Percentiles rank a stretch among this genome's conserved stretches.
These are phyloP conservation scores for Altica lythri DNA, from an alignment of 2,888 invertebrate species.

Conservation along the genomic window DNA sequence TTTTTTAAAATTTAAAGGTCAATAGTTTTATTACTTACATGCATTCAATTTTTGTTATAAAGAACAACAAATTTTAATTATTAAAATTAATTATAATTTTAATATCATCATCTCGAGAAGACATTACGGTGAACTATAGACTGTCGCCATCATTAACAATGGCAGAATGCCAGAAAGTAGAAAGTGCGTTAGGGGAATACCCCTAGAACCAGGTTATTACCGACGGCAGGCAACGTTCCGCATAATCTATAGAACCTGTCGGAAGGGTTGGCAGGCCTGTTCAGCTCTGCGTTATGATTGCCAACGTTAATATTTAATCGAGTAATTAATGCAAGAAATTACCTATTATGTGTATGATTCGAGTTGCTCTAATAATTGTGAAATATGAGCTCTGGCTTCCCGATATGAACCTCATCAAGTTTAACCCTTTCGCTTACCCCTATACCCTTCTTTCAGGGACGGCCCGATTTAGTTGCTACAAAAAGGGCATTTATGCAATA, in stretches of 20 bases:
- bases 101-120: background rate
- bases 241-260: slow-evolving; percentile 58
- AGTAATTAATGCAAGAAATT: slow-evolving; percentile 62
- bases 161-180: slow-evolving; percentile 31
- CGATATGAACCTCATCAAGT: slow-evolving; percentile 30
- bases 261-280: slow-evolving; percentile 52
- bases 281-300: slow-evolving; percentile 59
- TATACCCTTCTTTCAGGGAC: slow-evolving; percentile 15
- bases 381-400: slow-evolving; percentile 52
- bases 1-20: background rate
- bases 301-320: slow-evolving; percentile 60
- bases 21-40: background rate
- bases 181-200: slow-evolving; percentile 53
- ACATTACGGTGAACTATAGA: background rate
- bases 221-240: slow-evolving; percentile 41
- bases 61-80: background rate
- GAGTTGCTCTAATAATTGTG: slow-evolving; percentile 59
- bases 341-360: slow-evolving; percentile 61
- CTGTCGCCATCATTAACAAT: slow-evolving; percentile 1
- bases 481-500: no score
- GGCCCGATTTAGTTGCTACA: slow-evolving; percentile 8
- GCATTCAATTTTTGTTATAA: background rate
- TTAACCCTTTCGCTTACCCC: slow-evolving; percentile 26
- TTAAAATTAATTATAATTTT: background rate
- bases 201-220: slow-evolving; percentile 50